Base-by-base conservation (phyloP, 2,888 invertebrate genomes). In the Atethmia centrago region DNA sequence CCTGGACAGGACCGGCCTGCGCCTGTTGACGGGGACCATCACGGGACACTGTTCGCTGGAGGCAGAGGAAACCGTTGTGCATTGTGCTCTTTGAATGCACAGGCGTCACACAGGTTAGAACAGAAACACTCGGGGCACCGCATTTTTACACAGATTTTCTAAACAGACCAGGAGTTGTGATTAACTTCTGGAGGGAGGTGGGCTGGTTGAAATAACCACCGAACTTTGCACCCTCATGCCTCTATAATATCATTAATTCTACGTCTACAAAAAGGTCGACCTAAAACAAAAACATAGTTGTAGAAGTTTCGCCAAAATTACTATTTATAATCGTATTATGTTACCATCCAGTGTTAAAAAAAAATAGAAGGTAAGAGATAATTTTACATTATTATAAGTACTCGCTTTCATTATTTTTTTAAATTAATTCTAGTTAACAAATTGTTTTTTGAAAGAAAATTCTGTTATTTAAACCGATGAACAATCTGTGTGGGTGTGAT, bases 371-470 rank as follows among this genome's bases (percentile, higher is more conserved):
- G 16, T 25, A 42, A 56, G 5, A 19, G 1, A 53, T 53, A 31
- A 64, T 77, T 58, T 64, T n/a, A 28, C 59, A 51, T 49, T 5
- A 61, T 65, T 69, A 55, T 69, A n/a, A n/a, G n/a, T 31, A 42
- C 4, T 31, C 19, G 1, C 3, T 47, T 40, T 21, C 1, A 21
- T 45, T n/a, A 19, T 56, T 51, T 45, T 25, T 42, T 47, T 25
- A 10, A 5, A 61, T 42, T 5, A 51, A 59, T 56, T 70, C 14
- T 31, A 21, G 14, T 53, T n/a, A 63, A n/a, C 16, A n/a, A 64
- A 69, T 21, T 31, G 16, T n/a, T 66, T 40, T 31, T 0, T 10
- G 0, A 42, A 59, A 36, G 12, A 55, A 49, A 21, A 56, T 53
- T 42, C 14, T 63, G 45, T 36, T 59, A 21, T 25, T 28, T 62